Conservation (phyloP, 2,113 vertebrate species). For the Otocyon megalotis region DNA sequence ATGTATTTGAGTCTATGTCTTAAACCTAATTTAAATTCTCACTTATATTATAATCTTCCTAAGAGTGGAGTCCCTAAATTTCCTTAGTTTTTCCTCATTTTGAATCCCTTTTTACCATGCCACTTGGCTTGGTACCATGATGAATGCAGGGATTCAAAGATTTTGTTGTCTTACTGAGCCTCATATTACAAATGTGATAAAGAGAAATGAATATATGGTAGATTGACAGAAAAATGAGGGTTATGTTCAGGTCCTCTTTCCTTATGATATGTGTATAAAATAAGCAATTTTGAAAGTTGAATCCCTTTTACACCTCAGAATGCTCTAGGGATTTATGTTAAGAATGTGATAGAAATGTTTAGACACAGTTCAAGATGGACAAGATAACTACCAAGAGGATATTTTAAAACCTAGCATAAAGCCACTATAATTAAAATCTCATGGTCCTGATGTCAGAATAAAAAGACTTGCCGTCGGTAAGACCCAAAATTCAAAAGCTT, state of each 20-base stretch:
- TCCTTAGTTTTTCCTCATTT: slow-evolving; percentile 6
- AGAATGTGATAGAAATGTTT: slow-evolving; percentile 3
- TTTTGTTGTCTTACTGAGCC: background rate
- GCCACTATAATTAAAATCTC: background rate
- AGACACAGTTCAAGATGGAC: background rate
- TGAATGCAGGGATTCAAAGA: background rate
- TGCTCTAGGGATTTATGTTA: background rate
- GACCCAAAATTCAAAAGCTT: background rate
- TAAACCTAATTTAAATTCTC: slow-evolving; percentile 14
- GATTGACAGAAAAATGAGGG: background rate
- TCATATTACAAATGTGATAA: background rate
- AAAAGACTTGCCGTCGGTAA: background rate
- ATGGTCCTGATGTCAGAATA: background rate
- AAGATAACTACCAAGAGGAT: background rate
- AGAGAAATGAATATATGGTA: background rate
- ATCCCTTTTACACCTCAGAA: background rate
- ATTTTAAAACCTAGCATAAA: slow-evolving; percentile 13
- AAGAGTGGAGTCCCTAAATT: background rate
- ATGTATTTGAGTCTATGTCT: background rate
- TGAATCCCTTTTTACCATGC: background rate
- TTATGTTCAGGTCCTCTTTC: background rate
- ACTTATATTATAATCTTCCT: background rate
- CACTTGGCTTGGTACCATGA: background rate
- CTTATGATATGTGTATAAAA: background rate
- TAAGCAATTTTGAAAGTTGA: background rate